Evolutionary conservation across 1,140 invertebrate genomes (phyloP).

Genomic region (Panonychus citri): DNA sequence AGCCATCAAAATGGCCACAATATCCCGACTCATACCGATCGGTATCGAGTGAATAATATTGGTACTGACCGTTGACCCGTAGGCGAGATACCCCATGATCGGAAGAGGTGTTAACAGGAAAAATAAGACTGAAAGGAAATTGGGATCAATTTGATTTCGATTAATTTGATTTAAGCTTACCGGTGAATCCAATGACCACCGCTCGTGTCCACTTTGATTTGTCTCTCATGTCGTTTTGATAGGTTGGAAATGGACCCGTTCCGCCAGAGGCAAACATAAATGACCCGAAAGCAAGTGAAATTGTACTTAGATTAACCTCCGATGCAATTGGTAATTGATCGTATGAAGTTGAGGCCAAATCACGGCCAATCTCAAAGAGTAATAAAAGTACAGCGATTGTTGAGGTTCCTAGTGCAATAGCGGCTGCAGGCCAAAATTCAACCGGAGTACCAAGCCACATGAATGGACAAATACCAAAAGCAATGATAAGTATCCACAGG

Average conservation of each 20-base stretch:
- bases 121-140: constrained; percentile 24
- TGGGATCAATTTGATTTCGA: neutral
- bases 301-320: constrained; percentile 21
- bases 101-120: constrained; percentile 31
- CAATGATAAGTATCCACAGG: constrained; percentile 37
- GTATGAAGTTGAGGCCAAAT: neutral
- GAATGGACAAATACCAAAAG: constrained; percentile 32
- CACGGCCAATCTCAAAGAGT: constrained; percentile 2
- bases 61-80: constrained; percentile 28
- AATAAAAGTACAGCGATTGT: neutral
- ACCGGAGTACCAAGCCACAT: constrained; percentile 44
- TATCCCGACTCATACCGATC: constrained; percentile 25
- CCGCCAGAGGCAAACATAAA: constrained; percentile 40
- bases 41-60: constrained; percentile 30
- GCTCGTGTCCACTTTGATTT: constrained; percentile 30
- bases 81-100: constrained; percentile 31
- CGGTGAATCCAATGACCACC: constrained; percentile 27
- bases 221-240: constrained; percentile 40
- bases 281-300: constrained; percentile 36
- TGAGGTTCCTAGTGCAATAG: neutral
- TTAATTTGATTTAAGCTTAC: constrained; percentile 18
- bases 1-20: constrained; percentile 31
- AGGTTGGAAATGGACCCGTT: constrained; percentile 38
- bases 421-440: constrained; percentile 32
- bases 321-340: neutral